A percentile compares a stretch with the other conserved stretches of the same genome.
Evolutionary conservation across 2,888 invertebrate species (phyloP).

Genomic region (Ethmia dodecea): DNA sequence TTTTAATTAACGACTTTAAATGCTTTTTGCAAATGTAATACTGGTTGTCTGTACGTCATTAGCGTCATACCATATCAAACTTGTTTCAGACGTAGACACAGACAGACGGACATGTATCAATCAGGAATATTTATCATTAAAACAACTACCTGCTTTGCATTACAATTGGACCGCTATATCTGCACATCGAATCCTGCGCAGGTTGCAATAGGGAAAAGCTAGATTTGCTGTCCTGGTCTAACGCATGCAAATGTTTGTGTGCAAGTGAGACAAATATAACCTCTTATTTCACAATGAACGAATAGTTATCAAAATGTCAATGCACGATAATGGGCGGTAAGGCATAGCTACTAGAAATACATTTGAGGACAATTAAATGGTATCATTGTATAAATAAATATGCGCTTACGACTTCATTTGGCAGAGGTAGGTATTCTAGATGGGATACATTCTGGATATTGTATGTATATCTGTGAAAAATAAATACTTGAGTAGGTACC

Average conservation of each 20-base stretch:
- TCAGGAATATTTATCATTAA: constrained; percentile 37
- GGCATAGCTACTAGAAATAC: constrained; percentile 1
- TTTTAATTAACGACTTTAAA: no score
- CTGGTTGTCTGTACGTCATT: no score
- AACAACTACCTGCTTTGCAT: constrained; percentile 27
- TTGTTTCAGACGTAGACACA: constrained; percentile 6
- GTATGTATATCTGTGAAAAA: no score
- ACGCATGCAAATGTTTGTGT: constrained; percentile 3
- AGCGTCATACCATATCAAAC: neutral
- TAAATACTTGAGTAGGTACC: no score
- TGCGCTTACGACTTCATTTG: neutral
- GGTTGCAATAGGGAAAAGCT: constrained; percentile 30
- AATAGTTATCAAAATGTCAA: constrained; percentile 43
- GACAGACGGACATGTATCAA: constrained; percentile 29
- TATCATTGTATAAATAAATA: neutral
- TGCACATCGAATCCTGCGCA: constrained; percentile 35
- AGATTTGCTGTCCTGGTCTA: constrained; percentile 8
- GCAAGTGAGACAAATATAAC: constrained; percentile 24
- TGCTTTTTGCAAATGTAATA: no score
- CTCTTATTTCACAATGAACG: constrained; percentile 33
- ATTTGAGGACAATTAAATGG: neutral
- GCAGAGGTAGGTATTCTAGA: no score
- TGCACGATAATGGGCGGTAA: constrained; percentile 27
- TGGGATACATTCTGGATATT: no score
- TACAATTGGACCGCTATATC: constrained; percentile 32